Evolutionary conservation across 1,140 invertebrate species (phyloP).

Genomic region (Euwallacea fornicatus): DNA sequence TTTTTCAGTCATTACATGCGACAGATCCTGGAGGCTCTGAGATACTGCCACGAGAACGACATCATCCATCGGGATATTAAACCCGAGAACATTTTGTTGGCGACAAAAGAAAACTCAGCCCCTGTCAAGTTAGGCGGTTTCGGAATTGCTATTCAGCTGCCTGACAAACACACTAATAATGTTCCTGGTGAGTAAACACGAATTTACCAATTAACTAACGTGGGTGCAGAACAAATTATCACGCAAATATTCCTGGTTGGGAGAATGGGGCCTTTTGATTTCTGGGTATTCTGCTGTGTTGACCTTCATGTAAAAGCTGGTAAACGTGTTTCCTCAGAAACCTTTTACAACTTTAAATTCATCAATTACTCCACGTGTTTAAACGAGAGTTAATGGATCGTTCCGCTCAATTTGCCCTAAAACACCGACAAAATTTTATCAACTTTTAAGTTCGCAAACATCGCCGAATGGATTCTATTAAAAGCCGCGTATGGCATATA

Average conservation of each 20-base stretch:
- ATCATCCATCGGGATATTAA: conserved; percentile 96
- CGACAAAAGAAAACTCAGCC: conserved; percentile 95
- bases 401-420: too few species aligned
- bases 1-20: conserved; percentile 93
- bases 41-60: conserved; percentile 97
- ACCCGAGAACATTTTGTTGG: conserved; percentile 91
- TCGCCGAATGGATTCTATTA: too few species aligned
- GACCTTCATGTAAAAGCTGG: too few species aligned
- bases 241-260: too few species aligned
- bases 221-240: conserved; percentile 11
- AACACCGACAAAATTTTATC: too few species aligned
- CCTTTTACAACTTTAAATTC: too few species aligned
- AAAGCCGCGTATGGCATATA: not conserved
- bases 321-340: too few species aligned
- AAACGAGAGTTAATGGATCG: too few species aligned
- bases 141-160: conserved; percentile 91
- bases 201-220: not conserved
- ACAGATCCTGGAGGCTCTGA: conserved; percentile 91
- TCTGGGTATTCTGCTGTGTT: too few species aligned
- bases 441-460: too few species aligned
- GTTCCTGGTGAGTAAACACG: conserved; percentile 57
- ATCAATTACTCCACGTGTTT: too few species aligned
- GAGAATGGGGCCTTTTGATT: too few species aligned
- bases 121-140: conserved; percentile 98
- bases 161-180: conserved; percentile 72